These are phyloP conservation scores for Stratiolaelaps scimitus DNA, from an alignment of 1,140 invertebrate genomes.

Conservation along the genomic window DNA sequence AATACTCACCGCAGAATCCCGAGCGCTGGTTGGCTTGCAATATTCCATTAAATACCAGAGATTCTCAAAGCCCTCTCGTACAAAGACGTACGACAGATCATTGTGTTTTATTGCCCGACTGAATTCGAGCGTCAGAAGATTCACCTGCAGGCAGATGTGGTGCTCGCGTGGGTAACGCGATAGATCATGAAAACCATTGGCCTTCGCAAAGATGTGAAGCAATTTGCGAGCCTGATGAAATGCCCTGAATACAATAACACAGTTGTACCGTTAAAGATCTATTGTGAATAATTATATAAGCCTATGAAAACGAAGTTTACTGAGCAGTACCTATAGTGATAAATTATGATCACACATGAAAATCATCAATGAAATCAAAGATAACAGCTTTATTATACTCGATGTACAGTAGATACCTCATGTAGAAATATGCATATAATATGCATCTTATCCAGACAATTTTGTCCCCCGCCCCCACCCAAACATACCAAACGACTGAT, in stretches of 20 bases:
- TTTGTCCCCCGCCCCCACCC: too few relatives aligned
- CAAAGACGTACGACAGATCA: slow-evolving; percentile 2
- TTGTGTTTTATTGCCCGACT: background rate
- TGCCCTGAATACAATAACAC: background rate
- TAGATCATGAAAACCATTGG: background rate
- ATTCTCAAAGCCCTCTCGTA: slow-evolving; percentile 12
- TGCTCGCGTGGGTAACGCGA: slow-evolving; percentile 7
- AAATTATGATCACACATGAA: too few relatives aligned
- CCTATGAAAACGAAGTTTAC: too few relatives aligned
- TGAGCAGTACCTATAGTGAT: too few relatives aligned
- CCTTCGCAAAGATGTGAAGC: slow-evolving; percentile 6
- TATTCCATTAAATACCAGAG: slow-evolving; percentile 21
- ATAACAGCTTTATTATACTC: too few relatives aligned
- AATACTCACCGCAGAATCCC: background rate
- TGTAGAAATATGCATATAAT: too few relatives aligned
- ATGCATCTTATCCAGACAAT: too few relatives aligned
- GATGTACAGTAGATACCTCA: too few relatives aligned
- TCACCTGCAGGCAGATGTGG: background rate
- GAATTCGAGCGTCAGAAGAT: slow-evolving; percentile 5
- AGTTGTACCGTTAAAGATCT: too few relatives aligned
- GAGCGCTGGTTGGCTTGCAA: slow-evolving; percentile 1
- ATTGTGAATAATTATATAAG: too few relatives aligned
- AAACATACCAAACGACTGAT: too few relatives aligned
- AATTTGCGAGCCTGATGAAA: slow-evolving; percentile 11
- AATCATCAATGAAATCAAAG: too few relatives aligned